phyloP scores from a whole-genome alignment of 2,888 invertebrate genomes.

The Netelia inedita region DNA sequence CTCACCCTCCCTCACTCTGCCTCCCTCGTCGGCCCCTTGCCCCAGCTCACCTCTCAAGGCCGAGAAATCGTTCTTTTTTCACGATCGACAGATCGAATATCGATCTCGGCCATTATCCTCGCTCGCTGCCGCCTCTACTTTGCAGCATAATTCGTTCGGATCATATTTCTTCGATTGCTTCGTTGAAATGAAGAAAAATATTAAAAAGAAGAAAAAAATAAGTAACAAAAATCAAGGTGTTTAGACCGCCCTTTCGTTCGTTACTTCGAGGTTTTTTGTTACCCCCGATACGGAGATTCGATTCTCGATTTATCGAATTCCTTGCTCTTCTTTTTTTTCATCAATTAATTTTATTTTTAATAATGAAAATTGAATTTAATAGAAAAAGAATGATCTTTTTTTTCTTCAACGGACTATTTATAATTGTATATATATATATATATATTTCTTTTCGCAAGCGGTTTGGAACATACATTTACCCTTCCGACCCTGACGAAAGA shows the following conservation, averaged over 20 bases:
- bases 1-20: constrained; percentile 65
- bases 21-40: constrained; percentile 62
- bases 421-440: no score
- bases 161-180: constrained; percentile 66
- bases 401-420: no score
- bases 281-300: no score
- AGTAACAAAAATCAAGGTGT: constrained; percentile 4
- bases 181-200: constrained; percentile 39
- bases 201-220: background rate
- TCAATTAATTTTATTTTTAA: no score
- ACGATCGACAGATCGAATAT: constrained; percentile 65
- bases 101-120: constrained; percentile 63
- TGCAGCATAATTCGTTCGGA: constrained; percentile 74
- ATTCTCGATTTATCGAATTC: no score
- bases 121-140: constrained; percentile 56
- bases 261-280: constrained; percentile 10
- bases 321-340: no score
- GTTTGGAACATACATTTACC: background rate
- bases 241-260: constrained; percentile 33
- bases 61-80: constrained; percentile 53
- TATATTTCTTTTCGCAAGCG: no score
- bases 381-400: no score
- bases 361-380: no score
- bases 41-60: constrained; percentile 30
- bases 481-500: background rate